Percentiles rank a stretch among this genome's conserved stretches.
Conservation (phyloP, 2,113 vertebrate genomes). For the Cryptotis parvus region DNA sequence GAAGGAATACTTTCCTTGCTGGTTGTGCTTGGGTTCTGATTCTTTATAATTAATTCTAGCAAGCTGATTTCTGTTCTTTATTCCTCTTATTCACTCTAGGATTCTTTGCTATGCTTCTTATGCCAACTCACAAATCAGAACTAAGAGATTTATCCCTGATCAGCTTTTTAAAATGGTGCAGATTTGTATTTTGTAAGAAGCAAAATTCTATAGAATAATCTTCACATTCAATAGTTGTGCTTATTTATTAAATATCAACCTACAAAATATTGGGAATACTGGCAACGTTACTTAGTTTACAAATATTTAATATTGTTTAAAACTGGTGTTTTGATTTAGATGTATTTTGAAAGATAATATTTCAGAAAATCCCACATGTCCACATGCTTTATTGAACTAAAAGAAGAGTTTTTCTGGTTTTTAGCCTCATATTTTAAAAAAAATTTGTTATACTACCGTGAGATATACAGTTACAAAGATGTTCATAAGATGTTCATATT, state of each 20-base stretch:
- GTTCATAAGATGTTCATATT: no score
- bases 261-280: background rate
- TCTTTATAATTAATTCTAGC: no score
- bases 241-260: conserved; percentile 43
- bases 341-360: background rate
- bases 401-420: background rate
- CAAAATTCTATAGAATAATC: background rate
- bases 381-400: conserved; percentile 19
- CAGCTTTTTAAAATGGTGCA: background rate
- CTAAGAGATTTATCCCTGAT: no score
- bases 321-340: background rate
- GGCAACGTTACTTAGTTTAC: background rate
- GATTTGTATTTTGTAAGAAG: conserved; percentile 51
- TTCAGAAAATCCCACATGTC: conserved; percentile 26
- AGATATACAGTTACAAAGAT: no score
- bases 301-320: conserved; percentile 52
- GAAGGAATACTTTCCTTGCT: no score
- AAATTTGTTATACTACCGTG: no score
- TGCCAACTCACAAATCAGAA: no score
- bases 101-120: no score
- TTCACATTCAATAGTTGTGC: background rate
- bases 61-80: no score
- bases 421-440: no score
- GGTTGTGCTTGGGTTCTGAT: no score
- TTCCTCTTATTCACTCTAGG: no score